Evolutionary conservation across 2,113 vertebrate genomes (phyloP).

Genomic region (Ochotona princeps): DNA sequence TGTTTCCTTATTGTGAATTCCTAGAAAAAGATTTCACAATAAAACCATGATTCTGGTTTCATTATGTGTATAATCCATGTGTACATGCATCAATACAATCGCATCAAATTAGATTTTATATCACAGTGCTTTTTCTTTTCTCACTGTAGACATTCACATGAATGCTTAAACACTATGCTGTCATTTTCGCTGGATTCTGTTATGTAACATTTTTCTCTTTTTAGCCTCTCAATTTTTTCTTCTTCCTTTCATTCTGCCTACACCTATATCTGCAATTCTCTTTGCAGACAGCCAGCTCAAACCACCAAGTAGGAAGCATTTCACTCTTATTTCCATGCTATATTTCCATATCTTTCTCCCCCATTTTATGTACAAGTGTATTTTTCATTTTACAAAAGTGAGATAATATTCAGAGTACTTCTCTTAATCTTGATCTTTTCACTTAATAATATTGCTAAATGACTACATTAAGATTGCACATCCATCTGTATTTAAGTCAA

Average conservation of each 20-base stretch:
- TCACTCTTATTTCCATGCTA: background rate
- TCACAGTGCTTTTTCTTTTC: background rate
- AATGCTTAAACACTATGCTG: background rate
- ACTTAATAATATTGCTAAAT: background rate
- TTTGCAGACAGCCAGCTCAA: background rate
- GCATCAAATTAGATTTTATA: background rate
- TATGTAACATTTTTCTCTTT: background rate
- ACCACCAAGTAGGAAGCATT: background rate
- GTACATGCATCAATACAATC: background rate
- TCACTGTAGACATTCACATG: background rate
- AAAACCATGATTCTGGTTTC: background rate
- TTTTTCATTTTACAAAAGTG: background rate
- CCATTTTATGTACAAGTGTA: background rate
- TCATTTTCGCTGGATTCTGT: background rate
- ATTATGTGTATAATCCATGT: background rate
- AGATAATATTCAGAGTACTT: background rate
- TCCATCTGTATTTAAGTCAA: background rate
- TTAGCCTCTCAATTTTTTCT: background rate
- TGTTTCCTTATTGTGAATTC: background rate
- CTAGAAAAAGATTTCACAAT: background rate
- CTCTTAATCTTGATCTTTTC: background rate
- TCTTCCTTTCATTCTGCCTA: background rate
- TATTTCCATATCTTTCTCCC: background rate
- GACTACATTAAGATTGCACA: background rate
- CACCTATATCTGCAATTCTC: background rate